Conservation (phyloP, 1,140 invertebrate genomes). For the Rhopalosiphum padi region DNA sequence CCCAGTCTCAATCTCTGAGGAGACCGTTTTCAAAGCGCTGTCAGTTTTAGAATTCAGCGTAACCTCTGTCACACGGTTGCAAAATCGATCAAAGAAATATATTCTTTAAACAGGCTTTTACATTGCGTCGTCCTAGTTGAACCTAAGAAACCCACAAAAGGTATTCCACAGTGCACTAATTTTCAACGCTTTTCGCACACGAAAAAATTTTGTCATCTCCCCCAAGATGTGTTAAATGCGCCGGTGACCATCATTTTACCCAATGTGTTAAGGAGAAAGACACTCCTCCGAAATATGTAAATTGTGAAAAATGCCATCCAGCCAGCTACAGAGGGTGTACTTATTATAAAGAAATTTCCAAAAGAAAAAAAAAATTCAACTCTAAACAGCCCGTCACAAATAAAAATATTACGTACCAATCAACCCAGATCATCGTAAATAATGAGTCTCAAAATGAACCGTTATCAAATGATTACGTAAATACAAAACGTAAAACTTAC, state of each 20-base stretch:
- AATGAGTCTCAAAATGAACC: too few relatives aligned
- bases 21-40: neutral
- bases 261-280: neutral
- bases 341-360: too few relatives aligned
- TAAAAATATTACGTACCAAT: too few relatives aligned
- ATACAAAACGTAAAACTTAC: too few relatives aligned
- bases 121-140: constrained; percentile 5
- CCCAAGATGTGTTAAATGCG: constrained; percentile 5
- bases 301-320: too few relatives aligned
- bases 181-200: neutral
- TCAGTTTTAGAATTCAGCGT: neutral
- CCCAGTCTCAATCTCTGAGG: too few relatives aligned
- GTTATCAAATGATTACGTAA: too few relatives aligned
- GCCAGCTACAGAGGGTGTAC: too few relatives aligned
- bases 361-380: too few relatives aligned
- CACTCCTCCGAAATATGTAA: too few relatives aligned
- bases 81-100: constrained; percentile 29
- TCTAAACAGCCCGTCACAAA: too few relatives aligned
- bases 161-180: neutral
- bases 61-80: constrained; percentile 15
- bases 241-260: neutral
- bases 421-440: too few relatives aligned
- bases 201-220: neutral
- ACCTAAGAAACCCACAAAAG: constrained; percentile 16
- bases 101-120: neutral